Percentiles rank a stretch among this genome's conserved stretches.
phyloP scores from a whole-genome alignment of 2,113 vertebrate genomes.

The Meles meles region DNA sequence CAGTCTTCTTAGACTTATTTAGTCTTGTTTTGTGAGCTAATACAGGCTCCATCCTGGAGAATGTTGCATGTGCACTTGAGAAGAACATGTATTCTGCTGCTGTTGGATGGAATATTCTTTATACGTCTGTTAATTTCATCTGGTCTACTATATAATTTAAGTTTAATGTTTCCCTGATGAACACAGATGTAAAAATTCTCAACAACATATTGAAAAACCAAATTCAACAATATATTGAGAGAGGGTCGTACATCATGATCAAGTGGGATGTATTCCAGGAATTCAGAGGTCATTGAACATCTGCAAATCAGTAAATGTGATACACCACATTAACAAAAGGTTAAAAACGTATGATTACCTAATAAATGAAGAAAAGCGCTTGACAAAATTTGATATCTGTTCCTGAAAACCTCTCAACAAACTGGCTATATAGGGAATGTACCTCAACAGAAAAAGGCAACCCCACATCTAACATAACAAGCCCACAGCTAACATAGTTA shows the following conservation, averaged over 20 bases:
- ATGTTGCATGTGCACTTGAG: not conserved
- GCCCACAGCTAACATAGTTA: not conserved
- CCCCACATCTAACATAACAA: no score
- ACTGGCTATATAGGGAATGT: not conserved
- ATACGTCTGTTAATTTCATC: not conserved
- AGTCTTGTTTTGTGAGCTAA: not conserved
- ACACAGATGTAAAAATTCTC: not conserved
- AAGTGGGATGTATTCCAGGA: not conserved
- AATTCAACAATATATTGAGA: not conserved
- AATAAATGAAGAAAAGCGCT: not conserved
- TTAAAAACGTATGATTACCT: not conserved
- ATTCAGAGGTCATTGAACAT: not conserved
- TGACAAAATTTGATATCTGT: not conserved
- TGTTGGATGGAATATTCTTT: not conserved
- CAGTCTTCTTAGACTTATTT: not conserved
- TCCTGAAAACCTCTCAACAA: not conserved
- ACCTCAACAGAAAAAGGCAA: not conserved
- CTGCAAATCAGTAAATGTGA: not conserved
- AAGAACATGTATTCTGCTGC: not conserved
- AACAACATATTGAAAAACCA: not conserved
- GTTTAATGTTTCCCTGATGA: not conserved
- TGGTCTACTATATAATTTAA: not conserved
- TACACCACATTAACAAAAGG: not conserved
- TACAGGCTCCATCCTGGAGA: not conserved
- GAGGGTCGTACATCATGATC: not conserved